Conservation (phyloP, 2,888 invertebrate species). For the Stenchaetothrips biformis region DNA sequence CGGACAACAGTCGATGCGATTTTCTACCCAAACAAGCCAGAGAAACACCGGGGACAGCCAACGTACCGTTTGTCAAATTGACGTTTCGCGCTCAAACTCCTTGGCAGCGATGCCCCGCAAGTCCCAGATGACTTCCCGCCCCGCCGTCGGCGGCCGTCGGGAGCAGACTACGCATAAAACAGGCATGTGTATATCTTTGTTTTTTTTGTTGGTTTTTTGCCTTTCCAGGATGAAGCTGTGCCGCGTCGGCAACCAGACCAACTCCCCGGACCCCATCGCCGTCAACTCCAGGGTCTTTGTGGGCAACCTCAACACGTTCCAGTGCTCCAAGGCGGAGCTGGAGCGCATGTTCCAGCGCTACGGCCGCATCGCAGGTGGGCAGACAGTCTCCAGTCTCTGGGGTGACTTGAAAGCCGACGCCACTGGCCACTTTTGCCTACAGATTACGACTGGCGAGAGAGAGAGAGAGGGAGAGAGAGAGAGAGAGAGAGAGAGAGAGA, state of each 20-base stretch:
- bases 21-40: too few species aligned
- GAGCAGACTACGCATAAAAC: not conserved
- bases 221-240: conserved; percentile 56
- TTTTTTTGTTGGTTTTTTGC: conserved; percentile 25
- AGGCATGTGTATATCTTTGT: conserved; percentile 5
- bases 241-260: conserved; percentile 69
- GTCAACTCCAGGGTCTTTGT: conserved; percentile 73
- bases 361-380: conserved; percentile 63
- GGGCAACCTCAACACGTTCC: conserved; percentile 73
- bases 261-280: conserved; percentile 71
- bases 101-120: too few species aligned
- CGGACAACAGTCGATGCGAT: too few species aligned
- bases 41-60: too few species aligned
- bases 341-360: conserved; percentile 71
- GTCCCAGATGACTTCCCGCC: not conserved
- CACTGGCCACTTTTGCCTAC: too few species aligned
- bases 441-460: too few species aligned
- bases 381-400: too few species aligned
- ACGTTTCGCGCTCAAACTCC: too few species aligned
- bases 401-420: too few species aligned
- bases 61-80: too few species aligned
- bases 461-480: not conserved
- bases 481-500: not conserved
- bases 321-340: conserved; percentile 71
- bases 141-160: not conserved